Evolutionary conservation across 35 echinoderm and acorn worm genomes (phyloP), one percentile per base, ranked within the genome.

Genomic region (Eucidaris tribuloides): DNA sequence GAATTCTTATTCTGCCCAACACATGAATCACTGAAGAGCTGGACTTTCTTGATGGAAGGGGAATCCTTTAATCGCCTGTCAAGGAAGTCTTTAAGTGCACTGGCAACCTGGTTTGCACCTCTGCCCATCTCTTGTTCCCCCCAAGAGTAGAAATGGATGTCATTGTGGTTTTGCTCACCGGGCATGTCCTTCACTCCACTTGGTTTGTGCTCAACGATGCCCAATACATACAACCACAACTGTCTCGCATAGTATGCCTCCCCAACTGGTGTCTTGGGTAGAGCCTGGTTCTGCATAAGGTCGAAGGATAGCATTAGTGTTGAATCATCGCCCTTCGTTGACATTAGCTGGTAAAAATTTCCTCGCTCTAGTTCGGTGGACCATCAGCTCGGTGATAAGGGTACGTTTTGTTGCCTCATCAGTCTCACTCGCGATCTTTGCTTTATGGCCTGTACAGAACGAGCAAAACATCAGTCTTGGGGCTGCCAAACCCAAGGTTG

Each of bases 1-100:
- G 32, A 89, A 32, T 89, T 89, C 50, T 83, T 89, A 43, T 89
- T 89, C 41, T 82, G 79, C 9, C 87, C 87, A 49, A 82, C 43
- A 45, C 87, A 89, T 35, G 77, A 88, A 29, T 89, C 79, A 45
- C 87, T 89, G 31, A 89, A 89, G 17, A 82, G 79, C 14, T 11
- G 14, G 29, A 89, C 81, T 30, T 65, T 83, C 28, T 71, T 82
- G 64, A 89, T 46, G 19, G 19, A 5, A 31, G 27, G 63, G 0
- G 27, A 68, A 0, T 6, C 3, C 41, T 17, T 7, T 7, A 77
- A 27, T 4, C 42, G 5, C 3, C 3, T 20, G 19, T 39, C 64
- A 5, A 77, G 13, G 57, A 80, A 87, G 36, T 87, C 11, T 7
- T 20, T 44, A 3, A 87, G n/a, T 14, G 85, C 85, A 79, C 85